Evolutionary conservation across 2,113 vertebrate genomes (phyloP).

Genomic region (Tretioscincus oriximinensis): DNA sequence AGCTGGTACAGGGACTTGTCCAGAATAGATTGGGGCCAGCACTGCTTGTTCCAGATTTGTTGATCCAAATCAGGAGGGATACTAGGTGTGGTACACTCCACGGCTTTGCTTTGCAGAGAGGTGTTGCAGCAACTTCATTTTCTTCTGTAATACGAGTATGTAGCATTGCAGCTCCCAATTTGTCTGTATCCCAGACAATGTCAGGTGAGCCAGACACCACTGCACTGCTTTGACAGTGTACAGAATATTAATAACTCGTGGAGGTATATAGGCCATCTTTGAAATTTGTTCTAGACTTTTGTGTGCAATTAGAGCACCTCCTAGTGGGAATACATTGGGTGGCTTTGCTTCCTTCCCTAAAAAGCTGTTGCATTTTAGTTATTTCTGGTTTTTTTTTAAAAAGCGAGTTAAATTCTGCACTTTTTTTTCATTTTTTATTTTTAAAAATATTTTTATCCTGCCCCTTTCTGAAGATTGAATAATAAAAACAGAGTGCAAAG

Average conservation of each 20-base stretch:
- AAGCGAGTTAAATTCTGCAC: not conserved
- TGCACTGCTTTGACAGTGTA: not conserved
- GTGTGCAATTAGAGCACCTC: not conserved
- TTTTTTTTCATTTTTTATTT: not conserved
- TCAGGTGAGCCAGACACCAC: not conserved
- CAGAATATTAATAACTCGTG: not conserved
- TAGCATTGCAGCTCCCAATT: not conserved
- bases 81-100: too few species aligned
- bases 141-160: not conserved
- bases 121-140: not conserved
- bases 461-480: too few species aligned
- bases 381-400: conserved; percentile 1
- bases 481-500: too few species aligned
- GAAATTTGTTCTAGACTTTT: not conserved
- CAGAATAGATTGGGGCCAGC: too few species aligned
- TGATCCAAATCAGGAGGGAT: too few species aligned
- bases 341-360: not conserved
- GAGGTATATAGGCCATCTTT: not conserved
- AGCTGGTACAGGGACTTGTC: too few species aligned
- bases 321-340: not conserved
- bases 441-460: not conserved
- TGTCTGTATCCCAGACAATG: not conserved
- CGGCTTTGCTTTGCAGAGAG: too few species aligned
- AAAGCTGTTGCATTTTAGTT: not conserved
- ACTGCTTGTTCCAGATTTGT: too few species aligned